A percentile compares a stretch with the other conserved stretches of the same genome.
Conservation (phyloP, 2,113 vertebrate genomes). For the Orthonyx spaldingii region DNA sequence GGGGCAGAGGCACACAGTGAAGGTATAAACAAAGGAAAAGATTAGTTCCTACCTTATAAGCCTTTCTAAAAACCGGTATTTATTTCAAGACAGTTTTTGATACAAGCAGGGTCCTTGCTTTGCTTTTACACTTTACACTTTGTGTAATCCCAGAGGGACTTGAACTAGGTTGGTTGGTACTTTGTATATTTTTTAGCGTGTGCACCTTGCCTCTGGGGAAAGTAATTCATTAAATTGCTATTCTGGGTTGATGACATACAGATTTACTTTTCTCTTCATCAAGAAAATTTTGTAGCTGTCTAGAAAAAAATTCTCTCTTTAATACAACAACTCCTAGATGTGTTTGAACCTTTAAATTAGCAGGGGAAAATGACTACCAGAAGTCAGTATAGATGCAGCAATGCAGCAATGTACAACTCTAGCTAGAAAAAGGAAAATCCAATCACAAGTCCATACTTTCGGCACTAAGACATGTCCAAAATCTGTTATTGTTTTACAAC, state of each 20-base stretch:
- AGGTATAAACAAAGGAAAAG: not conserved
- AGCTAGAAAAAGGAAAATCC: not conserved
- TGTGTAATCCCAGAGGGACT: not conserved
- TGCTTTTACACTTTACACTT: not conserved
- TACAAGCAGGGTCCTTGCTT: not conserved
- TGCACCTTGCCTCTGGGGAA: conserved; percentile 27
- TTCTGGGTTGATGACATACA: conserved; percentile 40
- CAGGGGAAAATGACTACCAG: not conserved
- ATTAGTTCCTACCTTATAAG: not conserved
- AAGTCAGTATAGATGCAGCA: not conserved
- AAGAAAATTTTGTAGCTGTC: not conserved
- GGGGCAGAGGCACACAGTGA: not conserved
- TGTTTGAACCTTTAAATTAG: not conserved
- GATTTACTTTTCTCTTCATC: conserved; percentile 47
- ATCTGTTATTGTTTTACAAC: not conserved
- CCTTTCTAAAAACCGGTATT: not conserved
- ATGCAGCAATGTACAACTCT: not conserved
- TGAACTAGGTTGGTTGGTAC: not conserved
- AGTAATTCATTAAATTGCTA: conserved; percentile 40
- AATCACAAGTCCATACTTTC: not conserved
- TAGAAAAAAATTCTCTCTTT: not conserved
- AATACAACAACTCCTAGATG: not conserved
- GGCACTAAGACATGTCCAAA: not conserved
- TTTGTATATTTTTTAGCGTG: conserved; percentile 37
- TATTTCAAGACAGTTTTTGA: not conserved